Conservation (phyloP, 2,113 vertebrate species). For the Nothobranchius furzeri region DNA sequence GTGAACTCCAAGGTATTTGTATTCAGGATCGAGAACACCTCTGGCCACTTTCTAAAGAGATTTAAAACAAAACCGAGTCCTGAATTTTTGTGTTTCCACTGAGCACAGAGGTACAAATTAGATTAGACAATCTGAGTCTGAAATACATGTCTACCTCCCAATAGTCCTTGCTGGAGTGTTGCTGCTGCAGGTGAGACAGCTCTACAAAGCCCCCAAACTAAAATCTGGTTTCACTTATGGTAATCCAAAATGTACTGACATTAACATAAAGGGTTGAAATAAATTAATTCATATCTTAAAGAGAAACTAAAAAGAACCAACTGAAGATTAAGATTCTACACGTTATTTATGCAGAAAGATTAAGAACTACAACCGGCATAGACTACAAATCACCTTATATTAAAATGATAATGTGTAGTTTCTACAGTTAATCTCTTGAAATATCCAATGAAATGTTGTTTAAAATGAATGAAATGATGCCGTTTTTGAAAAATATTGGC, state of each 20-base stretch:
- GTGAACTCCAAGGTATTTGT: too few relatives aligned
- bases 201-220: neutral
- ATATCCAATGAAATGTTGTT: too few relatives aligned
- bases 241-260: neutral
- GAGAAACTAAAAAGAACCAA: neutral
- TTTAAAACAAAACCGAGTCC: neutral
- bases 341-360: neutral
- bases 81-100: neutral
- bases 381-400: too few relatives aligned
- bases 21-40: neutral
- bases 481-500: too few relatives aligned
- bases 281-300: neutral
- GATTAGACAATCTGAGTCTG: too few relatives aligned
- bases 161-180: neutral
- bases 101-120: neutral
- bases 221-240: neutral
- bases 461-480: too few relatives aligned
- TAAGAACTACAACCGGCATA: too few relatives aligned
- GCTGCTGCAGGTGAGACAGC: too few relatives aligned
- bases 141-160: too few relatives aligned
- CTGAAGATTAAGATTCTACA: neutral
- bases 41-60: neutral
- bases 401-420: too few relatives aligned
- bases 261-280: neutral
- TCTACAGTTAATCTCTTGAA: too few relatives aligned